Evolutionary conservation across 2,113 vertebrate species (phyloP).

Genomic region (Globicephala melas): DNA sequence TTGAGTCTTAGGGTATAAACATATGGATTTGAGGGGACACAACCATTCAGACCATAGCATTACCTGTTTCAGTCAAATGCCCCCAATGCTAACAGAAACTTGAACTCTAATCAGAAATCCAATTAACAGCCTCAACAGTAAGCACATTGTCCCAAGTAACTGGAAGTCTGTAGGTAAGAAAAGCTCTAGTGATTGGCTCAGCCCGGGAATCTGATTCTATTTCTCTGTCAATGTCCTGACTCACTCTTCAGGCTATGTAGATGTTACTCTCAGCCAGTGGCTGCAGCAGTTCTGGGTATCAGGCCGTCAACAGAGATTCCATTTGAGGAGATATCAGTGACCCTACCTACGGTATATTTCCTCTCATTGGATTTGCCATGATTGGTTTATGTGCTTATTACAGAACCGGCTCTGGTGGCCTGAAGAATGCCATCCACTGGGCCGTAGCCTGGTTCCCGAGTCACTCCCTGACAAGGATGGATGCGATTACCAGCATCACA

Average conservation of each 20-base stretch:
- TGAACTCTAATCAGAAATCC: not conserved
- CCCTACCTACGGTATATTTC: accelerated
- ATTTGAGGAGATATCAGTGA: not conserved
- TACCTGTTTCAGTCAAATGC: not conserved
- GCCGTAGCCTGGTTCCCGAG: not conserved
- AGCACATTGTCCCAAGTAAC: not conserved
- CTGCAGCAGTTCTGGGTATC: not conserved
- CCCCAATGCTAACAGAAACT: not conserved
- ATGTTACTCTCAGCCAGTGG: accelerated
- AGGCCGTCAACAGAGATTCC: no score
- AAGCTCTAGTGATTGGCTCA: not conserved
- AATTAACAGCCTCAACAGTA: no score
- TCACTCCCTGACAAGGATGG: not conserved
- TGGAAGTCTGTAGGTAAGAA: not conserved
- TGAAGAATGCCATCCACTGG: not conserved
- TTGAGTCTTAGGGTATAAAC: not conserved
- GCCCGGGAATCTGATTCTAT: no score
- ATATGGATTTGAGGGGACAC: not conserved
- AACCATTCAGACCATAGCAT: not conserved
- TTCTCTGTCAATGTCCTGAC: no score
- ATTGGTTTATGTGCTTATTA: no score
- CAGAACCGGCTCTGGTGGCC: not conserved
- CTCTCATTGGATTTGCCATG: not conserved
- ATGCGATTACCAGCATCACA: not conserved
- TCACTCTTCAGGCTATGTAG: not conserved